A percentile compares a stretch with the other conserved stretches of the same genome.
Conservation (phyloP, 2,113 vertebrate genomes). For the Gasterosteus nipponicus region DNA sequence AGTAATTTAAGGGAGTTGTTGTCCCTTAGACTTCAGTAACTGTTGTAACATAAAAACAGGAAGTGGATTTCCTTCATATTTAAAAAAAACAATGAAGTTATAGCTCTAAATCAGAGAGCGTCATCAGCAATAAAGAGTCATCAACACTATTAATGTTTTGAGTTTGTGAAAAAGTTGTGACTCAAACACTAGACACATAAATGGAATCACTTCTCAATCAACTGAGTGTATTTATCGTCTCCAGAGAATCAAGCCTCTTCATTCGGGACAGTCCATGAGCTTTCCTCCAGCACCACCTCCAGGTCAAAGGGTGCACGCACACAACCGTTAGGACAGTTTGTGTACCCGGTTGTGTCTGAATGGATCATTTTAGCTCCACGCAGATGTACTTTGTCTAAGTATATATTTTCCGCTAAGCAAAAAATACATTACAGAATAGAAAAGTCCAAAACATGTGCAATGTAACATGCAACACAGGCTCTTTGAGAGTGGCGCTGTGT, state of each 20-base stretch:
- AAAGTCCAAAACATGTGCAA: background rate
- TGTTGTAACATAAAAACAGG: background rate
- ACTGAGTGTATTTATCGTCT: background rate
- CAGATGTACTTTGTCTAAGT: background rate
- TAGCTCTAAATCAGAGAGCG: conserved; percentile 15
- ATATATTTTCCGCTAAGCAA: too few relatives aligned
- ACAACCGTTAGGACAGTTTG: background rate
- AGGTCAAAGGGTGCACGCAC: background rate
- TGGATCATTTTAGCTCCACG: background rate
- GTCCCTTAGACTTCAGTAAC: background rate
- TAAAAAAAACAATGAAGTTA: too few relatives aligned
- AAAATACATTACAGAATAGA: background rate
- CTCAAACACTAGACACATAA: background rate
- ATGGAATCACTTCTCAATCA: background rate
- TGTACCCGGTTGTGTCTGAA: background rate
- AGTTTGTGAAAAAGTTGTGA: too few relatives aligned
- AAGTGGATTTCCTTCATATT: conserved; percentile 13
- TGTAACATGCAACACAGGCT: background rate
- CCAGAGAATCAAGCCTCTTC: background rate
- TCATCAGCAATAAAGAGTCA: background rate
- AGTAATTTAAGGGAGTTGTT: background rate
- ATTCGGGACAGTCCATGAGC: background rate
- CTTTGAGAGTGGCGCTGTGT: too few relatives aligned
- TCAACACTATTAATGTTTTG: background rate
- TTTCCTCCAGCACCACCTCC: conserved; percentile 28